A percentile compares a stretch with the other conserved stretches of the same genome.
Conservation (phyloP, 1,140 invertebrate species). For the Hyles vespertilio region DNA sequence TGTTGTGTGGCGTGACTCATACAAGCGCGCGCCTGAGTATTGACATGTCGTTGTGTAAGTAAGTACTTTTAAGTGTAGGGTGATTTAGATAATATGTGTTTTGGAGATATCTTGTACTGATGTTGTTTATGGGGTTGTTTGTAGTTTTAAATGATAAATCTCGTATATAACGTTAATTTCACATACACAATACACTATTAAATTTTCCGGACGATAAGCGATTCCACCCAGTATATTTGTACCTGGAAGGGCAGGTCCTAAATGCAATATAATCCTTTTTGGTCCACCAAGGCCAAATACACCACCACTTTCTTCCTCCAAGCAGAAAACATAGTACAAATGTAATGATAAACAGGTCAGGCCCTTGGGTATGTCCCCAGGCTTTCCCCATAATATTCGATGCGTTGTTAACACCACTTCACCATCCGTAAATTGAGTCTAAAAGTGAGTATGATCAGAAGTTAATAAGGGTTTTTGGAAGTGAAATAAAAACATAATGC, state of each 20-base stretch:
- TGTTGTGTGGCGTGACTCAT: too few relatives aligned
- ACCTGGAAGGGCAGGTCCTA: conserved; percentile 80
- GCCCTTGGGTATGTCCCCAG: conserved; percentile 81
- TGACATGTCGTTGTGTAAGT: too few relatives aligned
- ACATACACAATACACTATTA: too few relatives aligned
- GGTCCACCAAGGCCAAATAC: conserved; percentile 86
- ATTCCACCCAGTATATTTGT: conserved; percentile 22
- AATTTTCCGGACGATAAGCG: too few relatives aligned
- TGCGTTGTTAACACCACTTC: conserved; percentile 87
- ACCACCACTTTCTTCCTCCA: conserved; percentile 86
- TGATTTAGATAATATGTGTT: too few relatives aligned
- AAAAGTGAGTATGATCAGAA: conserved; percentile 34
- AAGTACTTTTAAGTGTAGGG: too few relatives aligned
- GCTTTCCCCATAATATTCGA: conserved; percentile 87
- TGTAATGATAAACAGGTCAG: conserved; percentile 82
- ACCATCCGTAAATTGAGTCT: conserved; percentile 90
- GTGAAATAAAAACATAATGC: conserved; percentile 11
- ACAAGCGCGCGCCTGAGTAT: too few relatives aligned
- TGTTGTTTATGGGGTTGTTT: too few relatives aligned
- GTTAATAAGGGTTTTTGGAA: not conserved
- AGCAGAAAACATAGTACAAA: conserved; percentile 82
- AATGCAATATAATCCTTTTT: conserved; percentile 88
- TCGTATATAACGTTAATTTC: too few relatives aligned
- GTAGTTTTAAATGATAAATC: too few relatives aligned
- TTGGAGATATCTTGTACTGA: too few relatives aligned